These are phyloP conservation scores for Cremastobaeus sp. DNA, from an alignment of 2,888 invertebrate species.

Conservation along the genomic window DNA sequence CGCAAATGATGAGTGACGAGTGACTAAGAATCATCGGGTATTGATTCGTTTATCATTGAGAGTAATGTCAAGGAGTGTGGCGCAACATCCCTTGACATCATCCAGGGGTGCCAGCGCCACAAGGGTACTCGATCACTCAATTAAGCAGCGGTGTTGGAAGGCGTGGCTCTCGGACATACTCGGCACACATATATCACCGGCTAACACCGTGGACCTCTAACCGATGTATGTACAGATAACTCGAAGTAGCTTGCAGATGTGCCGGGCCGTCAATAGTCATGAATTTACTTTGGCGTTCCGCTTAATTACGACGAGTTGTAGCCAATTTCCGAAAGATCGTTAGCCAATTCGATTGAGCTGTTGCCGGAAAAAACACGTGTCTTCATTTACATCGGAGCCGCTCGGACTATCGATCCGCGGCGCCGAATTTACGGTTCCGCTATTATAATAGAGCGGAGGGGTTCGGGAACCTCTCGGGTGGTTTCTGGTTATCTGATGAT, in stretches of 20 bases:
- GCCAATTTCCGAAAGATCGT: slow-evolving; percentile 56
- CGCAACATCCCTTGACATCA: slow-evolving; percentile 63
- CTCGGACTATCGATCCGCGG: slow-evolving; percentile 24
- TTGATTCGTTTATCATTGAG: slow-evolving; percentile 51
- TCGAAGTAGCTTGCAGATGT: slow-evolving; percentile 64
- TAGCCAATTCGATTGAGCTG: slow-evolving; percentile 32
- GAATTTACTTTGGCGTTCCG: slow-evolving; percentile 69
- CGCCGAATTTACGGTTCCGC: slow-evolving; percentile 6
- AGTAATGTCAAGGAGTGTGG: slow-evolving; percentile 38
- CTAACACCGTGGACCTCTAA: slow-evolving; percentile 64
- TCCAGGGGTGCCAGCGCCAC: slow-evolving; percentile 70
- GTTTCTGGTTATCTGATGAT: slow-evolving; percentile 13
- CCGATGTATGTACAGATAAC: slow-evolving; percentile 60
- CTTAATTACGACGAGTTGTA: slow-evolving; percentile 67
- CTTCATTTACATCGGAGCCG: slow-evolving; percentile 38
- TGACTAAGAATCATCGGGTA: slow-evolving; percentile 44
- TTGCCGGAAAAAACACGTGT: slow-evolving; percentile 41
- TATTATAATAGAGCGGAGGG: neutral
- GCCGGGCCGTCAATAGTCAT: slow-evolving; percentile 67
- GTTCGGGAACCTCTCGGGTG: neutral
- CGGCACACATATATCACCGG: slow-evolving; percentile 70
- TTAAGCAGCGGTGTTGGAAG: slow-evolving; percentile 73
- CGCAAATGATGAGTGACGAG: slow-evolving; percentile 17
- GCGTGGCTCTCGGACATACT: slow-evolving; percentile 68
- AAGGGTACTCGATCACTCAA: slow-evolving; percentile 69